Evolutionary conservation across 2,888 invertebrate genomes (phyloP).

Genomic region (Archips crataeganus): DNA sequence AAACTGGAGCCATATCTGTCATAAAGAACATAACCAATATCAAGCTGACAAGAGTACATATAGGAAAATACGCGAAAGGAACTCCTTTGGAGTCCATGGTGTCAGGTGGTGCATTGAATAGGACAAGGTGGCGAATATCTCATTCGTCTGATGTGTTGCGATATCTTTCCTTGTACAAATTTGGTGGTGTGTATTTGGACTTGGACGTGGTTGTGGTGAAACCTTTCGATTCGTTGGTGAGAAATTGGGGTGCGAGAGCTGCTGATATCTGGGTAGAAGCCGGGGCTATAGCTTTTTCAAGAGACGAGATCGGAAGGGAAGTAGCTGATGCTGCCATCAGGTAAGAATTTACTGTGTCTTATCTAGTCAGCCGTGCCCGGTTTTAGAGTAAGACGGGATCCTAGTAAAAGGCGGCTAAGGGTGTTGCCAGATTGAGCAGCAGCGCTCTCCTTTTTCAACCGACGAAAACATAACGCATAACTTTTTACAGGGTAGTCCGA

Average conservation of each 20-base stretch:
- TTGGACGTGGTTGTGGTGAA: slow-evolving; percentile 90
- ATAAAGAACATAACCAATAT: slow-evolving; percentile 80
- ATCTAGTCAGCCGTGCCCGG: background rate
- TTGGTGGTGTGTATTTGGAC: slow-evolving; percentile 92
- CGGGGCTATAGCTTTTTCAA: slow-evolving; percentile 87
- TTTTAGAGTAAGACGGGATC: no score
- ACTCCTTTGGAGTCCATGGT: slow-evolving; percentile 87
- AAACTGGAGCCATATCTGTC: slow-evolving; percentile 54
- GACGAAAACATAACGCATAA: no score
- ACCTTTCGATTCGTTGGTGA: slow-evolving; percentile 80
- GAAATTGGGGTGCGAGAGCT: slow-evolving; percentile 88
- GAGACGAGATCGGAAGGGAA: slow-evolving; percentile 54
- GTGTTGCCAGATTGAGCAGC: no score
- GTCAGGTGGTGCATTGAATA: slow-evolving; percentile 72
- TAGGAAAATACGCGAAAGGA: slow-evolving; percentile 78
- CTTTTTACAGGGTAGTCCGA: no score
- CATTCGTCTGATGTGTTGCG: slow-evolving; percentile 89
- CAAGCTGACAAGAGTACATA: slow-evolving; percentile 77
- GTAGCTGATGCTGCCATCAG: slow-evolving; percentile 52
- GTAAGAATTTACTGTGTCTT: slow-evolving; percentile 44
- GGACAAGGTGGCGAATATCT: slow-evolving; percentile 83
- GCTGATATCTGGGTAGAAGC: slow-evolving; percentile 87
- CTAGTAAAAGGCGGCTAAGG: no score
- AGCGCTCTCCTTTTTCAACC: no score
- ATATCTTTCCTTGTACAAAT: slow-evolving; percentile 89